Conservation (phyloP, 1,140 invertebrate genomes). For the Aradophagus sp. region DNA sequence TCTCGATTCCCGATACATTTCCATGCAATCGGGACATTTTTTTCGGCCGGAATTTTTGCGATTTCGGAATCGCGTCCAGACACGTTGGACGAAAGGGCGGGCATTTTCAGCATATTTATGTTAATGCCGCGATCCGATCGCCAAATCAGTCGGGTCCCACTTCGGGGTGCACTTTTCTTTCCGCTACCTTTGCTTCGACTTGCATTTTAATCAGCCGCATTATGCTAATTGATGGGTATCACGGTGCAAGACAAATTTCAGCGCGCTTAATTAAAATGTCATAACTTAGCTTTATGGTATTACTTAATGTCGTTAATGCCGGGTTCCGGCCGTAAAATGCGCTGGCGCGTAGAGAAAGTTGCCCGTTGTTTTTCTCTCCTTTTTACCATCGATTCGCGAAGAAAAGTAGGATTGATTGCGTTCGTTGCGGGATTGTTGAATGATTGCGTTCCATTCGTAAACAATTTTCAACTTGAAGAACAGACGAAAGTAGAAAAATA, state of each 20-base stretch:
- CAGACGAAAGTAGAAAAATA: no score
- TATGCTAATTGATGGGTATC: conserved; percentile 33
- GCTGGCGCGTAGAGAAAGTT: conserved; percentile 27
- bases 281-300: conserved; percentile 41
- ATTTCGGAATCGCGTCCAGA: conserved; percentile 32
- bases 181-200: conserved; percentile 6
- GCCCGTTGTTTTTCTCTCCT: no score
- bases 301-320: conserved; percentile 38
- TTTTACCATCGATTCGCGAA: no score
- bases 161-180: conserved; percentile 8
- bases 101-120: conserved; percentile 42
- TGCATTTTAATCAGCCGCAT: conserved; percentile 19
- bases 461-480: no score
- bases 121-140: conserved; percentile 15
- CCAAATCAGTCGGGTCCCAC: conserved; percentile 19
- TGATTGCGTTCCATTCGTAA: no score
- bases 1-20: conserved; percentile 41
- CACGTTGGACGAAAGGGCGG: conserved; percentile 19
- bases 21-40: conserved; percentile 32
- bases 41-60: conserved; percentile 16
- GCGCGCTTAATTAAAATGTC: conserved; percentile 38
- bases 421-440: no score
- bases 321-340: conserved; percentile 16
- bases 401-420: no score
- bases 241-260: conserved; percentile 32